Conservation (phyloP, 2,888 invertebrate species). For the Colostygia pectinataria region DNA sequence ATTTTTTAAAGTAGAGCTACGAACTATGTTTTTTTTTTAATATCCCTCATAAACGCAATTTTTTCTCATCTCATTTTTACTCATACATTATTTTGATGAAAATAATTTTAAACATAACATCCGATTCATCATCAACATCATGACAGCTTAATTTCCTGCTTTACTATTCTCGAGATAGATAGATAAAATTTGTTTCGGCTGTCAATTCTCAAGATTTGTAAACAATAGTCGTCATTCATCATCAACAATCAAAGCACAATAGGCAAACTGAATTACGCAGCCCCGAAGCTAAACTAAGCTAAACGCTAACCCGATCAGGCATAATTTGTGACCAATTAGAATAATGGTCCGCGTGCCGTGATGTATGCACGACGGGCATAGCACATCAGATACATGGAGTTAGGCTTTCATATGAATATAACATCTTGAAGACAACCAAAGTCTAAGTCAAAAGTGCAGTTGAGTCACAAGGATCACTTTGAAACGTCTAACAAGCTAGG, state of each 20-base stretch:
- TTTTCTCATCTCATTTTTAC: too few relatives aligned
- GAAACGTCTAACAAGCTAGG: too few relatives aligned
- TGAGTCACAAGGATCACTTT: too few relatives aligned
- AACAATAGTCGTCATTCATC: slow-evolving; percentile 35
- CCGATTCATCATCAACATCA: too few relatives aligned
- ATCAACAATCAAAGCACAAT: slow-evolving; percentile 52
- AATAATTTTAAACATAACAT: too few relatives aligned
- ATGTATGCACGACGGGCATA: slow-evolving; percentile 73
- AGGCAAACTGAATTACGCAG: slow-evolving; percentile 67
- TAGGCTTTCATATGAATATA: background rate
- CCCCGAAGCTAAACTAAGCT: slow-evolving; percentile 68
- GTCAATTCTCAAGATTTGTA: background rate
- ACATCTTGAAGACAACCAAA: too few relatives aligned
- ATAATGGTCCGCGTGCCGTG: slow-evolving; percentile 77
- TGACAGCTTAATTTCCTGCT: too few relatives aligned
- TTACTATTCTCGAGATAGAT: too few relatives aligned
- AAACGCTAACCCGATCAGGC: slow-evolving; percentile 81
- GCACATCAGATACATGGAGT: slow-evolving; percentile 45
- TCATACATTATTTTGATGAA: too few relatives aligned
- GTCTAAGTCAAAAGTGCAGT: too few relatives aligned
- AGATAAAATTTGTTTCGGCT: too few relatives aligned
- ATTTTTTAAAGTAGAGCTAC: slow-evolving; percentile 5
- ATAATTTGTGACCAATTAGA: slow-evolving; percentile 84
- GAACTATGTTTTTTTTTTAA: background rate
- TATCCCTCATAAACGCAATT: too few relatives aligned